Conservation (phyloP, 1,140 invertebrate genomes). For the Zaprionus inermis region DNA sequence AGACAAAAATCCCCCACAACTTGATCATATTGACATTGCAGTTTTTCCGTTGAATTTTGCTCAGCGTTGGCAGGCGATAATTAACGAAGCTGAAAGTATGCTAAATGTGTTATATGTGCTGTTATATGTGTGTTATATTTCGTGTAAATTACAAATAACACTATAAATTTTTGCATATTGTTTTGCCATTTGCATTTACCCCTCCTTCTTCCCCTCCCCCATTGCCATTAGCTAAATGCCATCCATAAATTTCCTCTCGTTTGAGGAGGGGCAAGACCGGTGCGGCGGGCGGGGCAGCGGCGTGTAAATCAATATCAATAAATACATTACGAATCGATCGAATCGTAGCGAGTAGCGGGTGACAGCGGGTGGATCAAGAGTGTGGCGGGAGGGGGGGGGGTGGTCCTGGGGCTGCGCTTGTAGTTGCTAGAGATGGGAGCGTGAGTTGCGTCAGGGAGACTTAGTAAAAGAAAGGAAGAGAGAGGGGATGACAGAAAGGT, state of each 20-base stretch:
- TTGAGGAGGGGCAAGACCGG: background rate
- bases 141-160: slow-evolving; percentile 77
- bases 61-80: slow-evolving; percentile 4
- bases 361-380: background rate
- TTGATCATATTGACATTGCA: background rate
- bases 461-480: background rate
- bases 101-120: background rate
- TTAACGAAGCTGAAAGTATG: slow-evolving; percentile 22
- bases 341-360: background rate
- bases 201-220: too few relatives aligned
- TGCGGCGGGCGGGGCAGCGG: background rate
- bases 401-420: background rate
- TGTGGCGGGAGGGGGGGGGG: background rate
- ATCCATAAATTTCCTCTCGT: slow-evolving; percentile 69
- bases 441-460: background rate
- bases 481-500: background rate
- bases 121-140: slow-evolving; percentile 43
- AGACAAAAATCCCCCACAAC: too few relatives aligned
- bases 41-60: background rate
- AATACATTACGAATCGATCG: slow-evolving; percentile 59
- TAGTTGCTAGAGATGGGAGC: background rate
- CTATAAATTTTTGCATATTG: slow-evolving; percentile 68
- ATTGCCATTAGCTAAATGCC: slow-evolving; percentile 70
- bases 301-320: slow-evolving; percentile 62
- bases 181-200: slow-evolving; percentile 29